Evolutionary conservation across 1,140 invertebrate genomes (phyloP).

Genomic region (Danaus melanippus): DNA sequence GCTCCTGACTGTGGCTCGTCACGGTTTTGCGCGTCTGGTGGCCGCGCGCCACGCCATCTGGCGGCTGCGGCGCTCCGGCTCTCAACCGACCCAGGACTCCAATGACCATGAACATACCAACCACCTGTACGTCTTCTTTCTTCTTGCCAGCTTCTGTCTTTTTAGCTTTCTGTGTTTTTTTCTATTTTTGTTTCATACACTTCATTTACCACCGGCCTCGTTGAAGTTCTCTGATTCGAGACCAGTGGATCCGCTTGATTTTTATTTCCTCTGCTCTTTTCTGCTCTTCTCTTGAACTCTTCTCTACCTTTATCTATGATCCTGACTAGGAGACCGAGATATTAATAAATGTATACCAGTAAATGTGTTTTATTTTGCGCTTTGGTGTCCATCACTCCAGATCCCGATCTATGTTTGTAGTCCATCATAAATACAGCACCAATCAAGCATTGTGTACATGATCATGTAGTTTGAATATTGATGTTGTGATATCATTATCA

Average conservation of each 20-base stretch:
- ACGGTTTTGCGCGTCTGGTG: constrained; percentile 77
- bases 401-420: constrained; percentile 6
- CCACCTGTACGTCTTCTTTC: constrained; percentile 70
- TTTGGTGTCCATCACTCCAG: constrained; percentile 30
- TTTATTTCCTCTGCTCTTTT: constrained; percentile 20
- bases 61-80: constrained; percentile 74
- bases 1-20: constrained; percentile 72
- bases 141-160: constrained; percentile 50
- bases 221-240: constrained; percentile 6
- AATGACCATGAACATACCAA: constrained; percentile 73
- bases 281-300: constrained; percentile 38
- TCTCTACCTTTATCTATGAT: constrained; percentile 20
- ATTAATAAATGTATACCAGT: constrained; percentile 59
- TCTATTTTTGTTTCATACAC: constrained; percentile 5
- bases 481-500: constrained; percentile 5
- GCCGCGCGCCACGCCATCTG: constrained; percentile 78
- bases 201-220: constrained; percentile 6
- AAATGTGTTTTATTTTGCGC: constrained; percentile 63
- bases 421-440: constrained; percentile 24
- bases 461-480: too few relatives aligned
- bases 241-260: constrained; percentile 19
- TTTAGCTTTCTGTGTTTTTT: constrained; percentile 11
- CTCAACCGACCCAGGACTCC: constrained; percentile 70
- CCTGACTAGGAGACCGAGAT: constrained; percentile 26
- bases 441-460: constrained; percentile 2